Conservation (phyloP, 1,140 invertebrate genomes). For the Grapholita molesta region DNA sequence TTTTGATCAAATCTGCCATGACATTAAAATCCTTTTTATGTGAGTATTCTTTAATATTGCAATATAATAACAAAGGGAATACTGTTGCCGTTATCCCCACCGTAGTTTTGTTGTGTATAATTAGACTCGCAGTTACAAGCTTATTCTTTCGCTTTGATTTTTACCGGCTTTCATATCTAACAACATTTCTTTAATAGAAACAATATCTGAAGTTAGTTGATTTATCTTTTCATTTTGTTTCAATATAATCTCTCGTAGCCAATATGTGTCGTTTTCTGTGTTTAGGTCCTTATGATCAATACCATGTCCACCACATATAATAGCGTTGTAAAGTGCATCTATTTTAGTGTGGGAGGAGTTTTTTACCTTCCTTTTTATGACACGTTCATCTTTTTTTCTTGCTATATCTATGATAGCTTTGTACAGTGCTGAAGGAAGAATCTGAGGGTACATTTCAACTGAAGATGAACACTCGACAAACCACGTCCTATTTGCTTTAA, state of each 20-base stretch:
- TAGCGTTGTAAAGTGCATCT: not conserved
- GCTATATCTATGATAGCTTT: not conserved
- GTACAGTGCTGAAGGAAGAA: not conserved
- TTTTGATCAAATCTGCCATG: too few relatives aligned
- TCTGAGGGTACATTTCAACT: not conserved
- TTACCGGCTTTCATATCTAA: not conserved
- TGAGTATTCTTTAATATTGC: not conserved
- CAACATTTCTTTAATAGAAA: not conserved
- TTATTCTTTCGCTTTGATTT: not conserved
- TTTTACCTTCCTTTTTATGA: not conserved
- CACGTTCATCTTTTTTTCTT: not conserved
- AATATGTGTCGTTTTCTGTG: not conserved
- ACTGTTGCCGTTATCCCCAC: too few relatives aligned
- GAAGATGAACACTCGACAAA: not conserved
- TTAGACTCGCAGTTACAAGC: not conserved
- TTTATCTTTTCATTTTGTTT: not conserved
- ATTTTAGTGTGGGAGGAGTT: not conserved
- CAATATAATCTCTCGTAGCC: not conserved
- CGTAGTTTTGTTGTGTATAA: not conserved
- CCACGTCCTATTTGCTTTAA: not conserved
- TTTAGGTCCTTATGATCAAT: not conserved
- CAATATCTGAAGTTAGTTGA: not conserved
- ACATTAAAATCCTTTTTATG: too few relatives aligned
- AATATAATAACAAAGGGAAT: too few relatives aligned
- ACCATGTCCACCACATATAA: not conserved